These are phyloP conservation scores for Avahi laniger DNA, from an alignment of 2,797 vertebrate species.

Conservation along the genomic window DNA sequence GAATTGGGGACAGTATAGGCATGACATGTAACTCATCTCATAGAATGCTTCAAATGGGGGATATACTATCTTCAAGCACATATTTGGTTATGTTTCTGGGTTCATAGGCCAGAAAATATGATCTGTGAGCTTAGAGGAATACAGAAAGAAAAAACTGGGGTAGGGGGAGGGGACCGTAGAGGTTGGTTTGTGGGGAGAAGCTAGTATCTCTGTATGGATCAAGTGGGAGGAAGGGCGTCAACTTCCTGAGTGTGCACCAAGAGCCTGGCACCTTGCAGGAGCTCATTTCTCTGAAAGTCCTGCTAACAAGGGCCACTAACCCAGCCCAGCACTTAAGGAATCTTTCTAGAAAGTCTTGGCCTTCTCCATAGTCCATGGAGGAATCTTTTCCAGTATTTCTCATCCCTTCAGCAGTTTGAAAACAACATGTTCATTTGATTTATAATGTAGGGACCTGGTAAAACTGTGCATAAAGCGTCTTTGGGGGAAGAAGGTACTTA, in stretches of 20 bases:
- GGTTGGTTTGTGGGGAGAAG: background rate
- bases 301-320: background rate
- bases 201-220: background rate
- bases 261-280: background rate
- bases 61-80: background rate
- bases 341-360: background rate
- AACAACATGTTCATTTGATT: background rate
- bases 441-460: background rate
- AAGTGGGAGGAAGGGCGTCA: background rate
- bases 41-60: background rate
- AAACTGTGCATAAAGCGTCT: background rate
- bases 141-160: background rate
- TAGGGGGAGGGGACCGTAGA: no score
- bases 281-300: background rate
- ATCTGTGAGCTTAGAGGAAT: background rate
- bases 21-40: background rate
- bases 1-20: background rate
- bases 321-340: background rate
- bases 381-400: background rate
- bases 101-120: background rate
- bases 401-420: background rate
- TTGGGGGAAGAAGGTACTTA: conserved; percentile 8
- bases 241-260: background rate
- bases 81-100: background rate
- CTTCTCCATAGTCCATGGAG: background rate